phyloP scores from a whole-genome alignment of 2,113 vertebrate species.

The Pungitius pungitius region DNA sequence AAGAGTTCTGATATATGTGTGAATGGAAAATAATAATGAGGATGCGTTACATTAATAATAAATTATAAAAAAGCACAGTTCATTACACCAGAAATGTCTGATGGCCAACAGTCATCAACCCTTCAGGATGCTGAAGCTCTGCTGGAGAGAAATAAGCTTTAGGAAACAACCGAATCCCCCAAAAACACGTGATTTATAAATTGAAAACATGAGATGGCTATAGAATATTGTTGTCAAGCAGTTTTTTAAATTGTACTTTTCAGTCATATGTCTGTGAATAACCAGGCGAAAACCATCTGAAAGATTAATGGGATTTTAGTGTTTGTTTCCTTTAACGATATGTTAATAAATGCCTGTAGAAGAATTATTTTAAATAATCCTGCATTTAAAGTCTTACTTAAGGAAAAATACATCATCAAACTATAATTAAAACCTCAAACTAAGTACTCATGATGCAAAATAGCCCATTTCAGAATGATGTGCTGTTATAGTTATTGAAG shows the following conservation, averaged over 20 bases:
- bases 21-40: constrained; percentile 58
- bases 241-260: not conserved
- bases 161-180: constrained; percentile 23
- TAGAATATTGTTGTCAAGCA: not conserved
- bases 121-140: constrained; percentile 52
- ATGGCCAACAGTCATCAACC: constrained; percentile 66
- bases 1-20: constrained; percentile 56
- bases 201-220: constrained; percentile 1
- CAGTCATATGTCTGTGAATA: not conserved
- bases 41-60: constrained; percentile 43
- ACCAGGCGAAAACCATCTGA: not conserved
- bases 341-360: not conserved
- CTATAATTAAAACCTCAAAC: not conserved
- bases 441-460: not conserved
- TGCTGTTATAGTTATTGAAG: not conserved
- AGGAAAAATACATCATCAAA: not conserved
- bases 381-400: not conserved
- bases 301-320: not conserved
- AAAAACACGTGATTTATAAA: not conserved
- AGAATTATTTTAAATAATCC: not conserved
- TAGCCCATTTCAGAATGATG: not conserved
- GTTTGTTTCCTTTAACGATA: not conserved
- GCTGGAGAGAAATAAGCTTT: constrained; percentile 44
- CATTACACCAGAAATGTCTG: constrained; percentile 63
- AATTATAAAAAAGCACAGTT: constrained; percentile 69